phyloP scores from a whole-genome alignment of 2,888 invertebrate genomes.

The Synergus laeviventris region DNA sequence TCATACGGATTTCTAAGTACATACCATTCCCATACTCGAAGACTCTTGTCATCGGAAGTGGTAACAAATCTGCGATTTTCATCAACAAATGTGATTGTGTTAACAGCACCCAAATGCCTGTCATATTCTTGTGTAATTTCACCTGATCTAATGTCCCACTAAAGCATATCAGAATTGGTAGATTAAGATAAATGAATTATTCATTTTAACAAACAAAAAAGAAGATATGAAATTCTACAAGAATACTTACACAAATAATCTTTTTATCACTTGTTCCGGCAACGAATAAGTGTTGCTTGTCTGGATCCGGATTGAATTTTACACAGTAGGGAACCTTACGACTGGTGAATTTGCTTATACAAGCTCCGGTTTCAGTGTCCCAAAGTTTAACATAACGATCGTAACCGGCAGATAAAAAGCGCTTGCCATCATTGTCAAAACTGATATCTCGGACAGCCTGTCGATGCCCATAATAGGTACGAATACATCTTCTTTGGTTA shows the following conservation, averaged over 20 bases:
- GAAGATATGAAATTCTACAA: not conserved
- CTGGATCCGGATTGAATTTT: conserved; percentile 97
- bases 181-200: not conserved
- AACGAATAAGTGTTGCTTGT: conserved; percentile 98
- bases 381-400: conserved; percentile 98
- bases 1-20: not conserved
- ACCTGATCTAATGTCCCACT: conserved; percentile 97
- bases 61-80: conserved; percentile 98
- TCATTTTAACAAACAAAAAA: not conserved
- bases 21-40: conserved; percentile 99
- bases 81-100: conserved; percentile 99
- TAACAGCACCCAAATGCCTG: conserved; percentile 98
- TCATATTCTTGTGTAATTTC: conserved; percentile 99
- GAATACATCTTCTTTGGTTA: conserved; percentile 92
- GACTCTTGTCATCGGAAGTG: conserved; percentile 98
- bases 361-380: conserved; percentile 98
- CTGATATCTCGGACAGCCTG: conserved; percentile 97
- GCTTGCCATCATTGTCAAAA: conserved; percentile 95
- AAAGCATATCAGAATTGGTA: conserved; percentile 54
- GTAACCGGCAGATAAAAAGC: conserved; percentile 97
- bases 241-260: conserved; percentile 93
- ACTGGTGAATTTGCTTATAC: conserved; percentile 92
- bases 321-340: conserved; percentile 98
- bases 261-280: conserved; percentile 99
- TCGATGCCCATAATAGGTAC: conserved; percentile 97